A percentile compares a stretch with the other conserved stretches of the same genome.
phyloP scores from a whole-genome alignment of 2,888 invertebrate species.

The Caenorhabditis drosophilae region DNA sequence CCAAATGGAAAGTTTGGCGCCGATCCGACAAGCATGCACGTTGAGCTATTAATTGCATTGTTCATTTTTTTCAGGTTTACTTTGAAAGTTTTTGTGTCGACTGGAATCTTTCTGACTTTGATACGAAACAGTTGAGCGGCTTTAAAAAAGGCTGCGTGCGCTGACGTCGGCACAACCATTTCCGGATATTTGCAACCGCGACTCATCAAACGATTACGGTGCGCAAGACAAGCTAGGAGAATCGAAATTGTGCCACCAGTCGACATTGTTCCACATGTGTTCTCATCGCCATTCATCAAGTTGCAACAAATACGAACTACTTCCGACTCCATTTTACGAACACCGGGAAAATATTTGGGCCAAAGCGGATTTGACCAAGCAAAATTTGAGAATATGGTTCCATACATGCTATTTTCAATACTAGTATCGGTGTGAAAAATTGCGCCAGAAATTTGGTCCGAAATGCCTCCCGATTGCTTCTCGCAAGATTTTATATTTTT shows the following conservation, averaged over 20 bases:
- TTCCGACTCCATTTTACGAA: slow-evolving; percentile 88
- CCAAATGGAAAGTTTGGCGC: slow-evolving; percentile 97
- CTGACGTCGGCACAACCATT: slow-evolving; percentile 86
- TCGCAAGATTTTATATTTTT: too few relatives aligned
- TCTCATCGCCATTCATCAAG: slow-evolving; percentile 83
- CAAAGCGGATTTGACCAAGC: slow-evolving; percentile 96
- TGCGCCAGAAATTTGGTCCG: slow-evolving; percentile 87
- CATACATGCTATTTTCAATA: slow-evolving; percentile 70
- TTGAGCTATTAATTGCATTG: slow-evolving; percentile 84
- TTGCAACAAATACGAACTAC: slow-evolving; percentile 84
- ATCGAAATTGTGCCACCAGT: slow-evolving; percentile 97
- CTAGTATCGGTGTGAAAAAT: slow-evolving; percentile 74
- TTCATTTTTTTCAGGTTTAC: slow-evolving; percentile 10
- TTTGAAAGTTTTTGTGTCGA: slow-evolving; percentile 75
- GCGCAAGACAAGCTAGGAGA: slow-evolving; percentile 89
- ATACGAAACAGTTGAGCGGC: slow-evolving; percentile 78
- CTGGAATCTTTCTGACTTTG: slow-evolving; percentile 79
- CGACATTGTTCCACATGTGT: slow-evolving; percentile 82
- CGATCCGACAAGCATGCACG: slow-evolving; percentile 91
- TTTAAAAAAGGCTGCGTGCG: slow-evolving; percentile 95
- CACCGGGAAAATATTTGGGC: slow-evolving; percentile 91
- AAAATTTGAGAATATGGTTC: slow-evolving; percentile 79
- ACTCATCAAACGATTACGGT: slow-evolving; percentile 81
- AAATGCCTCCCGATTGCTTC: too few relatives aligned
- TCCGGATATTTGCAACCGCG: slow-evolving; percentile 86